Evolutionary conservation across 2,113 vertebrate species (phyloP).

Genomic region (Seriola aureovittata): DNA sequence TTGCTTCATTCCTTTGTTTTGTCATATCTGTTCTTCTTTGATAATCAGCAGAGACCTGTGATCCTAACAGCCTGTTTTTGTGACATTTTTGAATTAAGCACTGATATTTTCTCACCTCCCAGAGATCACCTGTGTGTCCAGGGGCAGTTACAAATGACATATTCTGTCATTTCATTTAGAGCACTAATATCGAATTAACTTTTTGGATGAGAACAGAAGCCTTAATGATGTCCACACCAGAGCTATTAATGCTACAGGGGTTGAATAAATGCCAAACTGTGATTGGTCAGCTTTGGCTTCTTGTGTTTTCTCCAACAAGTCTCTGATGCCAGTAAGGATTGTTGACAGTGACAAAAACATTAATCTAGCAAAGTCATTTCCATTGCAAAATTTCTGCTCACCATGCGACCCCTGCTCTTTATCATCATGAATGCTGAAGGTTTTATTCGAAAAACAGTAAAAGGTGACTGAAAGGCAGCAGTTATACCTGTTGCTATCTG

Average conservation of each 20-base stretch:
- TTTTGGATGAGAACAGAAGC: not conserved
- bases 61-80: not conserved
- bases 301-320: not conserved
- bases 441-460: too few species aligned
- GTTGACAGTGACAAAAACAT: not conserved
- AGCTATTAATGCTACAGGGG: not conserved
- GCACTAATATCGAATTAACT: not conserved
- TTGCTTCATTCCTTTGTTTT: not conserved
- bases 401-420: not conserved
- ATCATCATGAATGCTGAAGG: not conserved
- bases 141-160: too few species aligned
- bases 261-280: not conserved
- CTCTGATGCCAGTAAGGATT: not conserved
- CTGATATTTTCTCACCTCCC: too few species aligned
- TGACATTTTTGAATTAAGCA: too few species aligned
- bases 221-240: not conserved
- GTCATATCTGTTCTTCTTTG: not conserved
- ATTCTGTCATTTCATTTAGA: not conserved
- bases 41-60: constrained; percentile 2
- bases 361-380: not conserved
- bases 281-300: not conserved
- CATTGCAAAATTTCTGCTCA: not conserved
- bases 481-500: not conserved
- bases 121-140: too few species aligned
- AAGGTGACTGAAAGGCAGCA: not conserved